Base-by-base conservation (phyloP, 2,888 invertebrate genomes). In the Torymus aiolomorphi region DNA sequence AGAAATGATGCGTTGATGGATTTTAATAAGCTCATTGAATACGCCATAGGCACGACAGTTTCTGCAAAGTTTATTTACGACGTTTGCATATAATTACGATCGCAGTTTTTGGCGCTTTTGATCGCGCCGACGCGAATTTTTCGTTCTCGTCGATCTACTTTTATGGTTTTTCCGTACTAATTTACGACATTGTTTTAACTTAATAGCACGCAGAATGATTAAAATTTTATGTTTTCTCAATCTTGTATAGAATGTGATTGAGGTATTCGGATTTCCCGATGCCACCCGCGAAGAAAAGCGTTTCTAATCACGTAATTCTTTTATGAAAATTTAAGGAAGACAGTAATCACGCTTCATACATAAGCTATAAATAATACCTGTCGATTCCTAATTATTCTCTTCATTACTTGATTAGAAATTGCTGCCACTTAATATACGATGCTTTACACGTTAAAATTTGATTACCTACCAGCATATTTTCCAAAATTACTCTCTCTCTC, bases 131-230 rank as follows among this genome's bases (percentile, higher is more conserved):
- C 0, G 11, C 2, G 8, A 52, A 52, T 18, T 67, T 76, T 69
- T 52, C 51, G 51, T n/a, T 16, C 65, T 65, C 59, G 63, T 79
- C 75, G 61, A 74, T 65, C 57, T 65, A 59, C 70, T 71, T 71
- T 73, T 67, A 66, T 42, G 56, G 16, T 59, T 67, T 67, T 78
- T 63, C 24, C n/a, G 56, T n/a, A 65, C 70, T 65, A 70, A 79
- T 75, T 79, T 79, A 79, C 24, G 54, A 8, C 24, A 73, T 65
- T 65, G 71, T 71, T 75, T 52, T 65, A 14, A 51, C 1, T 59
- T 42, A 8, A 8, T 59, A n/a, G 12, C 4, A 52, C 14, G 10
- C 31, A 16, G 61, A 61, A 57, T 70, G 4, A 78, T 66, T 72
- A 73, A 72, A 67, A 78, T 73, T 69, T 78, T 61, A 56, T 51